Base-by-base conservation (phyloP, 2,113 vertebrate genomes). In the Sterrhoptilus dennistouni region DNA sequence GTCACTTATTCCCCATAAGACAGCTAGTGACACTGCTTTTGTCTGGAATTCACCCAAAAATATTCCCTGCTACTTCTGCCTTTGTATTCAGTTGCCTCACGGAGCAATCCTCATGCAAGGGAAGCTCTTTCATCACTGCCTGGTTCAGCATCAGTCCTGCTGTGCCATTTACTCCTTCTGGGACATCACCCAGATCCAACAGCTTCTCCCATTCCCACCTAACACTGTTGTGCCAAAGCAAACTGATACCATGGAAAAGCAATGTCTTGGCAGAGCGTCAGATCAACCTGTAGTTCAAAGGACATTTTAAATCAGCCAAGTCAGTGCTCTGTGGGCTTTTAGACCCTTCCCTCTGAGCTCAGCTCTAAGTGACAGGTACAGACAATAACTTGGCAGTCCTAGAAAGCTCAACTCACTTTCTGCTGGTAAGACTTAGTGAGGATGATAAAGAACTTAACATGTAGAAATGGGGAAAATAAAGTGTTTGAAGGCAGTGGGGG, bases 1-100 rank as follows among this genome's bases (percentile, higher is more conserved):
- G 29, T 8, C n/a, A 8, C 14, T 59, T 42, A 22, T 23, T 40
- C 5, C 8, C 24, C 0, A 0, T 5, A 44, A 72, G 22, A 47
- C 42, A 23, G 21, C 44, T 45, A 28, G 21, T 27, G 47, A 44
- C 23, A 12, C 56, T 21, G 9, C 20, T 74, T 2, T 5, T 29
- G 11, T 25, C 64, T 70, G 35, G 82, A 63, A 82, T 84, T 18
- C 52, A 59, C 49, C 21, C 56, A 5, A 19, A 29, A 25, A 29
- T 29, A 42, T 33, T 10, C 57, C 38, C 11, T 4, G 38, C 23
- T n/a, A 11, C 52, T 47, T 47, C 50, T 80, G 61, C 40, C 69
- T 75, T 79, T 63, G 56, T 33, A 40, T 8, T 56, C 33, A 33
- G 21, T 8, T 25, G 24, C 28, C 27, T 64, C 33, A 27, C 2